phyloP scores from a whole-genome alignment of 2,113 vertebrate species.

The Hippocampus zosterae region DNA sequence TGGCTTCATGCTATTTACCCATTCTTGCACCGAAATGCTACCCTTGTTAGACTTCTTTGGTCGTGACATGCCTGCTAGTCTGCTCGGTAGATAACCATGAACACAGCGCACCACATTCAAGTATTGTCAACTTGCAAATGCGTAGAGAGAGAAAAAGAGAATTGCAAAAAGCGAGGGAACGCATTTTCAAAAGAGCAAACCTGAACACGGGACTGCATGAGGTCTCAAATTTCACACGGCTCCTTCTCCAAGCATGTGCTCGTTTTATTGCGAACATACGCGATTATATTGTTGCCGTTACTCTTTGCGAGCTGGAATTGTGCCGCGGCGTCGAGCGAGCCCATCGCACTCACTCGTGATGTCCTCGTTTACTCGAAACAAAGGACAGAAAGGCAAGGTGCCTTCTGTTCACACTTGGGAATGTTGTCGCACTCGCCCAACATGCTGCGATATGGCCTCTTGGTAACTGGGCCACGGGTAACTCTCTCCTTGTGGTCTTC shows the following conservation, averaged over 20 bases:
- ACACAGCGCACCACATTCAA: constrained; percentile 78
- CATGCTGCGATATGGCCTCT: constrained; percentile 27
- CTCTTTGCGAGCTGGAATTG: constrained; percentile 27
- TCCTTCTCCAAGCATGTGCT: constrained; percentile 67
- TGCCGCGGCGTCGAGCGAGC: constrained; percentile 28
- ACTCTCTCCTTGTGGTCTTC: constrained; percentile 30
- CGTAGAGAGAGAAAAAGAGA: constrained; percentile 72
- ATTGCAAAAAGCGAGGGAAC: constrained; percentile 57
- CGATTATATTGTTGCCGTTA: neutral
- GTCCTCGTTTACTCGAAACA: constrained; percentile 31
- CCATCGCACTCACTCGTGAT: constrained; percentile 34
- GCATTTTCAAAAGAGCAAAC: constrained; percentile 64
- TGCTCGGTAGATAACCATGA: constrained; percentile 76
- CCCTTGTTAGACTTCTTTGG: constrained; percentile 80
- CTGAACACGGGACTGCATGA: constrained; percentile 74
- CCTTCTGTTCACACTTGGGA: constrained; percentile 49
- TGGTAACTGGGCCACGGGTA: constrained; percentile 17
- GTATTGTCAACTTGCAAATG: constrained; percentile 99
- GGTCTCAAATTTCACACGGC: constrained; percentile 72
- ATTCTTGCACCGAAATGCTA: constrained; percentile 88
- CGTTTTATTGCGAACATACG: constrained; percentile 31
- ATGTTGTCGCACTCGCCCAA: constrained; percentile 35
- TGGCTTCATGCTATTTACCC: constrained; percentile 83
- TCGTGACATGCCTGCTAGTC: constrained; percentile 88
- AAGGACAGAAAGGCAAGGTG: constrained; percentile 31